Conservation (phyloP, 2,888 invertebrate genomes). For the Rugalucina vietnamica region DNA sequence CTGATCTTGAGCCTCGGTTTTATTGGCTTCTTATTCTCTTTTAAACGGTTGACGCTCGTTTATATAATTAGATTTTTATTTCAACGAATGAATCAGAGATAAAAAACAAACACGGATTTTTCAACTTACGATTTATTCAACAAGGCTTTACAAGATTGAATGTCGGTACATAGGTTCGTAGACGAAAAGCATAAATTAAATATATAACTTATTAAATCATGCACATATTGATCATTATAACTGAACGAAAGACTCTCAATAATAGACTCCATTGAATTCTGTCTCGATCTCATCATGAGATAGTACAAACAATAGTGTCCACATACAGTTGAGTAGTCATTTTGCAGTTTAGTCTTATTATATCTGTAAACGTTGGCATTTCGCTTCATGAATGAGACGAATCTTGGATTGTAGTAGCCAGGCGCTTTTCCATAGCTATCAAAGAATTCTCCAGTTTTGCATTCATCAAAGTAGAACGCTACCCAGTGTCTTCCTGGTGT, state of each 20-base stretch:
- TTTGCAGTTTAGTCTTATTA: not conserved
- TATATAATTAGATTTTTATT: too few relatives aligned
- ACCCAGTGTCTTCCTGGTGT: not conserved
- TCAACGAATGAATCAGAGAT: too few relatives aligned
- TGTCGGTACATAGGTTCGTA: not conserved
- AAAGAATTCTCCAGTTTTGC: not conserved
- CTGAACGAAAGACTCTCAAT: not conserved
- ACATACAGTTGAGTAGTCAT: not conserved
- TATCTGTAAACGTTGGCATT: not conserved
- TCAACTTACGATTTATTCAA: too few relatives aligned
- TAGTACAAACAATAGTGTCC: not conserved
- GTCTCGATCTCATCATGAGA: not conserved
- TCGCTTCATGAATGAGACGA: not conserved
- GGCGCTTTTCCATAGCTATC: not conserved
- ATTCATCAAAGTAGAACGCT: not conserved
- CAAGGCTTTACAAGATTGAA: not conserved
- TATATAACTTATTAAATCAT: not conserved
- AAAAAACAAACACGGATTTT: too few relatives aligned
- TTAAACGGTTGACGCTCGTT: too few relatives aligned
- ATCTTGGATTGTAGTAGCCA: not conserved
- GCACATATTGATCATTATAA: not conserved
- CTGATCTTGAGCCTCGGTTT: too few relatives aligned
- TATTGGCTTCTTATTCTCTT: too few relatives aligned
- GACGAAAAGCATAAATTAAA: not conserved
- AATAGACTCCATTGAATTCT: not conserved